Evolutionary conservation across 1,140 invertebrate species (phyloP).

Genomic region (Macrotrachela quadricornifera): DNA sequence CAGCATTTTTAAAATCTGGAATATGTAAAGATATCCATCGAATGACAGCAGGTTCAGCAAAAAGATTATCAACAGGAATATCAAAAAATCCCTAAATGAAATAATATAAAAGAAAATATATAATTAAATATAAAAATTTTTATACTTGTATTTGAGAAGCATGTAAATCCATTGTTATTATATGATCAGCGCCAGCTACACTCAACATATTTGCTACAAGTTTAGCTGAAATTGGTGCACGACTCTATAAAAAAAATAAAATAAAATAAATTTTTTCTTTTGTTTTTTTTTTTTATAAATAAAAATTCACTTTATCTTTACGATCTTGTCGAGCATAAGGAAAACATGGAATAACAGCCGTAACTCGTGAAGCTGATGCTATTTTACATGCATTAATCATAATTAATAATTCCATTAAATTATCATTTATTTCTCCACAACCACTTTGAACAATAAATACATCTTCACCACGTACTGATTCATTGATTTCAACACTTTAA

Average conservation of each 20-base stretch:
- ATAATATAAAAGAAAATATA: too few relatives aligned
- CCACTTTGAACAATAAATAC: constrained; percentile 96
- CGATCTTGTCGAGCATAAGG: constrained; percentile 96
- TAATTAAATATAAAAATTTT: too few relatives aligned
- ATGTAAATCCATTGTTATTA: constrained; percentile 97
- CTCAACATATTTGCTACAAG: constrained; percentile 94
- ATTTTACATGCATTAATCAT: constrained; percentile 99
- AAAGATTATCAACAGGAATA: constrained; percentile 95
- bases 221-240: constrained; percentile 93
- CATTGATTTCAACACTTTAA: constrained; percentile 84
- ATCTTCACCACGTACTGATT: constrained; percentile 93
- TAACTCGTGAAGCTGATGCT: constrained; percentile 83
- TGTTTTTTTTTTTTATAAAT: too few relatives aligned
- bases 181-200: constrained; percentile 89
- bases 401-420: constrained; percentile 92
- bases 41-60: constrained; percentile 87
- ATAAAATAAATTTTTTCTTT: neutral
- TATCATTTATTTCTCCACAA: constrained; percentile 91
- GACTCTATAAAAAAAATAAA: constrained; percentile 41
- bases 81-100: constrained; percentile 73
- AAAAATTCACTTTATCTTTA: constrained; percentile 60
- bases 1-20: constrained; percentile 76
- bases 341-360: constrained; percentile 93
- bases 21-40: constrained; percentile 99
- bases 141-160: constrained; percentile 74